phyloP scores from a whole-genome alignment of 2,113 vertebrate species.

The Sturnus vulgaris region DNA sequence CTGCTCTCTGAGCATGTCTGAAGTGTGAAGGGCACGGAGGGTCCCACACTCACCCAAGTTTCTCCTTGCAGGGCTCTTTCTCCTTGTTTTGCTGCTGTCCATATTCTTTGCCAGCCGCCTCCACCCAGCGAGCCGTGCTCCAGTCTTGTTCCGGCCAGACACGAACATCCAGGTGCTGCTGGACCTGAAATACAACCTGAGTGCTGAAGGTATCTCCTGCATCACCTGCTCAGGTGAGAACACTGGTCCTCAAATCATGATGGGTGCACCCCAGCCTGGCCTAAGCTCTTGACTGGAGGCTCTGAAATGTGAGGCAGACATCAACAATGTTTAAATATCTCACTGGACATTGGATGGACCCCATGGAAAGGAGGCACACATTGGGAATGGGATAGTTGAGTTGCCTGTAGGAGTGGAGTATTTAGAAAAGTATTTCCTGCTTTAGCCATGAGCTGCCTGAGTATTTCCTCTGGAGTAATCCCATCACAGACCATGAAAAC shows the following conservation, averaged over 20 bases:
- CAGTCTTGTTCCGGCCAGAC: constrained; percentile 87
- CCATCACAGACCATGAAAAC: not conserved
- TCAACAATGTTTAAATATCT: not conserved
- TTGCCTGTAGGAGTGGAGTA: not conserved
- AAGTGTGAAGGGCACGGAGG: no score
- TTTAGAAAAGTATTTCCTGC: not conserved
- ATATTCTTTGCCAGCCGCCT: constrained; percentile 88
- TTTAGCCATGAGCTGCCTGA: not conserved
- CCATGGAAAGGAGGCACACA: accelerated
- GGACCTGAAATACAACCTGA: constrained; percentile 94
- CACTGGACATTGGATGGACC: not conserved
- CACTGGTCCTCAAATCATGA: not conserved
- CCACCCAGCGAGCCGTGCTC: constrained; percentile 89
- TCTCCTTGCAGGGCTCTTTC: constrained; percentile 81
- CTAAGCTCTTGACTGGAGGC: not conserved
- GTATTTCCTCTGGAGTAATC: not conserved
- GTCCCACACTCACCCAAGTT: not conserved
- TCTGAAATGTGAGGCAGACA: not conserved
- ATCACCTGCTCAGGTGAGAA: constrained; percentile 92
- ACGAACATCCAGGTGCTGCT: constrained; percentile 95
- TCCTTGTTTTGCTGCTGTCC: constrained; percentile 84
- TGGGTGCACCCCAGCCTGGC: not conserved
- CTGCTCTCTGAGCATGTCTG: not conserved
- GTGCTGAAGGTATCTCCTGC: constrained; percentile 94
- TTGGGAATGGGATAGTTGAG: not conserved